A percentile compares a stretch with the other conserved stretches of the same genome.
Evolutionary conservation across 2,888 invertebrate species (phyloP).

Genomic region (Odontocerum albicorne): DNA sequence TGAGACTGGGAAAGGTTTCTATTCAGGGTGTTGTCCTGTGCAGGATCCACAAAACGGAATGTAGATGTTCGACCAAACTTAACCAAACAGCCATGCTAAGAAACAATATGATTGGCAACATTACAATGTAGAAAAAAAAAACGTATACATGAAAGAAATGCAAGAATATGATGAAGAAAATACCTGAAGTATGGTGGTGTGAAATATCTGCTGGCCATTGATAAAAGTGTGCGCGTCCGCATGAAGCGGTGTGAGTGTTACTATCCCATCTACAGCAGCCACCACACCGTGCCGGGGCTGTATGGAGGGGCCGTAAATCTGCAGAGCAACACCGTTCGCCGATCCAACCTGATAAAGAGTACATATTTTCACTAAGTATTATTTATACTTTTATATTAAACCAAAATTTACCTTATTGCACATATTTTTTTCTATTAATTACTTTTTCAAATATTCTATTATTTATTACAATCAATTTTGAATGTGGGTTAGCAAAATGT

Average conservation of each 20-base stretch:
- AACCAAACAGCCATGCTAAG: conserved; percentile 78
- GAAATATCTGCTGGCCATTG: conserved; percentile 88
- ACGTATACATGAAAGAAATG: not conserved
- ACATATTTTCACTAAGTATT: not conserved
- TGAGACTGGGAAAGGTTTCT: conserved; percentile 73
- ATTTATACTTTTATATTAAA: no score
- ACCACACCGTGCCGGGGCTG: conserved; percentile 95
- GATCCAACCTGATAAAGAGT: conserved; percentile 66
- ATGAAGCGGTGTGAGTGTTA: conserved; percentile 90
- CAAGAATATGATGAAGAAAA: not conserved
- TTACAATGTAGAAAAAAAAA: not conserved
- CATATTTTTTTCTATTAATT: no score
- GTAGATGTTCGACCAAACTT: conserved; percentile 87
- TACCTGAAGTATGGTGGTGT: conserved; percentile 88
- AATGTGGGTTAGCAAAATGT: no score
- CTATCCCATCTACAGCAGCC: conserved; percentile 89
- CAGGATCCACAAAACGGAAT: conserved; percentile 82
- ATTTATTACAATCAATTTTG: no score
- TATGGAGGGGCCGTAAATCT: conserved; percentile 87
- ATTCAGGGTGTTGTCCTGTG: conserved; percentile 77
- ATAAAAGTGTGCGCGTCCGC: conserved; percentile 93
- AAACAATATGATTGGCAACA: conserved; percentile 25
- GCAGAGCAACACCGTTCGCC: conserved; percentile 77
- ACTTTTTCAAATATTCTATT: no score
- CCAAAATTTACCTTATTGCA: no score